Evolutionary conservation across 2,888 invertebrate species (phyloP), one percentile per base, ranked within the genome.

Genomic region (Sericinus montela): DNA sequence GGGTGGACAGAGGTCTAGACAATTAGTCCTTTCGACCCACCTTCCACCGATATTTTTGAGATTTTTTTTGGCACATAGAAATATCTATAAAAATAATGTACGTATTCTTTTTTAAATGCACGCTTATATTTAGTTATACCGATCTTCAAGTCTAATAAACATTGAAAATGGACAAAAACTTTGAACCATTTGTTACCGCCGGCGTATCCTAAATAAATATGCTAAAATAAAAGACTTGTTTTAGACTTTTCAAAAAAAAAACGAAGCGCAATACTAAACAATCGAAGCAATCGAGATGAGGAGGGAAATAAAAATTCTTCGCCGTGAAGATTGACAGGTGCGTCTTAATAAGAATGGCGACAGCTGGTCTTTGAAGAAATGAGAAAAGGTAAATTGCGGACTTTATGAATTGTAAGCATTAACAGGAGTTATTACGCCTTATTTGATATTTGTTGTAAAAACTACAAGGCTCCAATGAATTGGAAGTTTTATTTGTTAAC

Each of bases 241-340:
- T 48, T 14, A 74, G 71, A 71, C 58, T 71, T 65, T 59, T 58
- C 56, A 60, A 60, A 65, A 73, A 45, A 65, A 73, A 45, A 72
- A 67, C 62, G 54, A 65, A 66, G 67, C 61, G 64, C 71, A 62
- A 73, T 72, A 66, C 67, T 69, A 65, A 76, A 75, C 74, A 82
- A 81, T 86, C 65, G 64, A 78, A 67, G 67, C 59, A 53, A 58
- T 73, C 65, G 67, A 69, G 67, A 73, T 71, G 69, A 75, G 69
- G 75, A 75, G 78, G 75, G 72, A 70, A 86, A 87, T 84, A 85
- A 87, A 85, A 87, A 84, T 59, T 65, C 64, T 68, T 62, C 59
- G 61, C 59, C 69, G 68, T 60, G 64, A 76, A 86, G 87, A 88
- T 88, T 88, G 88, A 88, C 88, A 88, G 88, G 88, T 88, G 88